Evolutionary conservation across 2,113 vertebrate genomes (phyloP).

Genomic region (Toxotes chatareus): DNA sequence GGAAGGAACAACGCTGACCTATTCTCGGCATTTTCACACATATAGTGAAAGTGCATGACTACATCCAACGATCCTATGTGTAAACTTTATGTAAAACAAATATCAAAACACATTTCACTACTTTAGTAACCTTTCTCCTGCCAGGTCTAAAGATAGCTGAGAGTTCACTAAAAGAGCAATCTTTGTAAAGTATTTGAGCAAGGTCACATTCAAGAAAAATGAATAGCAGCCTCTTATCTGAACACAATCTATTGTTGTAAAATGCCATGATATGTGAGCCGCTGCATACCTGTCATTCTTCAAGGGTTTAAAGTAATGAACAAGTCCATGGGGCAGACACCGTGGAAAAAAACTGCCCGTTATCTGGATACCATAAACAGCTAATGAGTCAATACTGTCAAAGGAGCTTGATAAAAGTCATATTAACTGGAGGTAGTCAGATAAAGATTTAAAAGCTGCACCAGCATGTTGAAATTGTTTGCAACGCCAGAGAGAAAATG

Average conservation of each 20-base stretch:
- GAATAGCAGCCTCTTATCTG: conserved; percentile 55
- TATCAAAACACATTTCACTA: not conserved
- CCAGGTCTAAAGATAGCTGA: not conserved
- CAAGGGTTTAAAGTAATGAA: conserved; percentile 60
- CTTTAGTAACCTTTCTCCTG: not conserved
- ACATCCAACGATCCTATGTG: not conserved
- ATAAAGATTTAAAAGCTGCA: not conserved
- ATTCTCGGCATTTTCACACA: not conserved
- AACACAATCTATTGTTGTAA: conserved; percentile 35
- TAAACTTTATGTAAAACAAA: not conserved
- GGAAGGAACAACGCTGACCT: not conserved
- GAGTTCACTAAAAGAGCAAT: conserved; percentile 16
- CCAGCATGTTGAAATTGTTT: not conserved
- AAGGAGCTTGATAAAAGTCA: not conserved
- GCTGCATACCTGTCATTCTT: conserved; percentile 73
- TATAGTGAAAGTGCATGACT: not conserved
- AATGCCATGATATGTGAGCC: conserved; percentile 39
- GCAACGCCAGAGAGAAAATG: conserved; percentile 8
- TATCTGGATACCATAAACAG: conserved; percentile 33
- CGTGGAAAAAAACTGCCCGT: conserved; percentile 1
- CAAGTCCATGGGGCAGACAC: not conserved
- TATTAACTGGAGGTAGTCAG: not conserved
- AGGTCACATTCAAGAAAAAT: conserved; percentile 53
- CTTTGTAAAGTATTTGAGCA: conserved; percentile 12
- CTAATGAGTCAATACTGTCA: conserved; percentile 5